These are phyloP conservation scores for Colostygia pectinataria DNA, from an alignment of 2,888 invertebrate species.

Conservation along the genomic window DNA sequence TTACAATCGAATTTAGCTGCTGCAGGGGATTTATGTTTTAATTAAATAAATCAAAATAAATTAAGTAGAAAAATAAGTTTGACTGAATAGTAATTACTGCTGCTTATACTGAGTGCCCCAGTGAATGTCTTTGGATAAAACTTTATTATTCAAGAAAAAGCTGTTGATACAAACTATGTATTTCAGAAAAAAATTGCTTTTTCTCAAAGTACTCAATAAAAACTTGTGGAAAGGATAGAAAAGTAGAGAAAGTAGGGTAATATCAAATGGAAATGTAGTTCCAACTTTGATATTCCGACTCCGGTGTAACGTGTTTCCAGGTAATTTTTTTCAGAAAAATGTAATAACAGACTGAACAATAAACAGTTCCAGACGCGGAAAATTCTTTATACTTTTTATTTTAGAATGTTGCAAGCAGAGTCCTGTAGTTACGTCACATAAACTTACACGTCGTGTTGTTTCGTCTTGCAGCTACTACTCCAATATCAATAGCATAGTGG, in stretches of 20 bases:
- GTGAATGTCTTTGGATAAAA: constrained; percentile 52
- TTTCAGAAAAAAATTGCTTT: constrained; percentile 43
- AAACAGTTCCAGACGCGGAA: constrained; percentile 5
- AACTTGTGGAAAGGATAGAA: constrained; percentile 35
- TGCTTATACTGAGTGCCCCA: constrained; percentile 48
- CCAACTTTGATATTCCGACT: constrained; percentile 34
- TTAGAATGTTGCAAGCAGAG: no score
- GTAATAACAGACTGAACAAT: constrained; percentile 9
- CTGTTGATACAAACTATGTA: constrained; percentile 39
- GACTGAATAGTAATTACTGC: no score
- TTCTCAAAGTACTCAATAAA: constrained; percentile 37
- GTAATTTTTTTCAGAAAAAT: constrained; percentile 29
- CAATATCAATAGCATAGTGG: no score
- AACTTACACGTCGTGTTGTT: no score
- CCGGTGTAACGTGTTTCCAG: constrained; percentile 42
- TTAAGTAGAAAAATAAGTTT: constrained; percentile 49
- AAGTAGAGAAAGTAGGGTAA: constrained; percentile 44
- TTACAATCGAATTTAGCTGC: no score
- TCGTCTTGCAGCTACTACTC: no score
- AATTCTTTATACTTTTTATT: constrained; percentile 1
- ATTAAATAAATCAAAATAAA: no score
- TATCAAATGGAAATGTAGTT: constrained; percentile 37
- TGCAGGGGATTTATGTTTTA: no score
- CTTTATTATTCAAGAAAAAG: constrained; percentile 35
- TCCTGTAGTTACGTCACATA: no score